A percentile compares a stretch with the other conserved stretches of the same genome.
phyloP scores from a whole-genome alignment of 2,888 invertebrate species.

The Abrostola triplasia region DNA sequence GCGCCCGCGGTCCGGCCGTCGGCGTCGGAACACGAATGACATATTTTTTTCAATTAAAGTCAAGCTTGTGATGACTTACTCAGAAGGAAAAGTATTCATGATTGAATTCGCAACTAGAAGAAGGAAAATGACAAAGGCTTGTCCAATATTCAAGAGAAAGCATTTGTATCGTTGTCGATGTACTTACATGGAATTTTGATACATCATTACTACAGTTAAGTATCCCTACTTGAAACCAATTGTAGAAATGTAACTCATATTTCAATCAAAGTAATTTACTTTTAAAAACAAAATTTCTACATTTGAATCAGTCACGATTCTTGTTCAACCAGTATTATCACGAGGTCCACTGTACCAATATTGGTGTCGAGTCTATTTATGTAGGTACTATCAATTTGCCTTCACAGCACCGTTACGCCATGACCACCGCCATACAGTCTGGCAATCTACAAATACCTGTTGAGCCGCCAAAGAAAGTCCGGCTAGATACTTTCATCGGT shows the following conservation, averaged over 20 bases:
- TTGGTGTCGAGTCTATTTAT: constrained; percentile 10
- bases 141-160: constrained; percentile 35
- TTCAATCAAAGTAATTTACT: neutral
- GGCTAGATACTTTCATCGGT: constrained; percentile 33
- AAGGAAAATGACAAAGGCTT: constrained; percentile 38
- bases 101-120: constrained; percentile 24
- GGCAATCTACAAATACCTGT: neutral
- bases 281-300: no score
- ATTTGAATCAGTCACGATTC: no score
- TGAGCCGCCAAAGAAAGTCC: constrained; percentile 42
- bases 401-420: constrained; percentile 28
- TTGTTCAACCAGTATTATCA: neutral
- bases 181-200: constrained; percentile 34
- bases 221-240: neutral
- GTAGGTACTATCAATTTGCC: constrained; percentile 12
- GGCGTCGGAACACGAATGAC: constrained; percentile 27
- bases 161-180: constrained; percentile 28
- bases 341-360: neutral
- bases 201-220: neutral
- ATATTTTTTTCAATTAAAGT: constrained; percentile 36
- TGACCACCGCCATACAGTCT: constrained; percentile 32
- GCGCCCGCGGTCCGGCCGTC: constrained; percentile 11
- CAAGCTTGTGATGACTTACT: constrained; percentile 28
- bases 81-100: constrained; percentile 26
- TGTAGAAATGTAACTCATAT: neutral